Conservation (phyloP, 2,797 vertebrate genomes). For the Sebastes baramenuke region DNA sequence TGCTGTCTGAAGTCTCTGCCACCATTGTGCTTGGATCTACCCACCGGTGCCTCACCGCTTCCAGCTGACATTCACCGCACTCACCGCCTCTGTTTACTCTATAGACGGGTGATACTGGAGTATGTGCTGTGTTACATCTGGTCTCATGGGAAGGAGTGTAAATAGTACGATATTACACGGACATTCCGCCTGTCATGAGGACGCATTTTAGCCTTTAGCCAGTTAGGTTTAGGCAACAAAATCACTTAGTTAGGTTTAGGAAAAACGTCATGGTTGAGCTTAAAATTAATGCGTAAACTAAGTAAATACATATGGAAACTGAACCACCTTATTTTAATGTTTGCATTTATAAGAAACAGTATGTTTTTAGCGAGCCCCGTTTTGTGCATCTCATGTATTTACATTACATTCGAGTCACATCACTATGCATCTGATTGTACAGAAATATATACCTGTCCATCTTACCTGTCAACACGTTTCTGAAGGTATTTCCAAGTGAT, state of each 20-base stretch:
- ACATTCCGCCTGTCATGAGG: too few species aligned
- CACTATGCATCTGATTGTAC: background rate
- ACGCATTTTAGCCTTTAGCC: too few species aligned
- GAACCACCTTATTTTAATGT: conserved; percentile 5
- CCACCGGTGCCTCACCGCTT: conserved; percentile 83
- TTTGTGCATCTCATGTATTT: background rate
- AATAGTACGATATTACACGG: too few species aligned
- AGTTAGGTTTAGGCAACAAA: too few species aligned
- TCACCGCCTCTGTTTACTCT: conserved; percentile 26
- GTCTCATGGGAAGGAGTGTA: too few species aligned
- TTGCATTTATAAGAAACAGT: background rate
- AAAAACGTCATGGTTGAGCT: too few species aligned
- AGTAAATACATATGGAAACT: background rate
- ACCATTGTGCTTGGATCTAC: conserved; percentile 88
- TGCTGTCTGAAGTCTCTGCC: conserved; percentile 91
- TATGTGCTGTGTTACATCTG: background rate
- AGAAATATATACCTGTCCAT: background rate
- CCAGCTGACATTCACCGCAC: conserved; percentile 83
- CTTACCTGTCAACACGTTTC: background rate
- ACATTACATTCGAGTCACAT: background rate
- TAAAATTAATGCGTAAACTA: too few species aligned
- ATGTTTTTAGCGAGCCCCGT: background rate
- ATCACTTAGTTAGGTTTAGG: too few species aligned
- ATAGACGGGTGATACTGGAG: conserved; percentile 4
- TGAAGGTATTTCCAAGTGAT: background rate